Percentiles rank a stretch among this genome's conserved stretches.
These are phyloP conservation scores for Lonchura striata DNA, from an alignment of 2,113 vertebrate genomes.

Conservation along the genomic window DNA sequence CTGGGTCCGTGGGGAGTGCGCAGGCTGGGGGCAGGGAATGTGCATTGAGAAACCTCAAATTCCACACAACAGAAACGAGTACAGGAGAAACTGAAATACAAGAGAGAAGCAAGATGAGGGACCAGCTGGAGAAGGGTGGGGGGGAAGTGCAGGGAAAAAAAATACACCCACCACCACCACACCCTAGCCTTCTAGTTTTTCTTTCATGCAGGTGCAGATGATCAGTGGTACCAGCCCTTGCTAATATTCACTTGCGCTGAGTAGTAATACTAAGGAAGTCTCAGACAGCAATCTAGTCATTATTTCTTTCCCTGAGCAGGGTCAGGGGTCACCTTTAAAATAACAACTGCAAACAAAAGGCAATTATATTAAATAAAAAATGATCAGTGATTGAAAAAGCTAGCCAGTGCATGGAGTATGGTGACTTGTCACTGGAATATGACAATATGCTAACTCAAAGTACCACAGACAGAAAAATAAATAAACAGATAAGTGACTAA, in stretches of 20 bases:
- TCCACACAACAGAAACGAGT: slow-evolving; percentile 47
- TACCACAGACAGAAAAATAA: slow-evolving; percentile 4
- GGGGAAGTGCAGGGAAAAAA: not conserved
- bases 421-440: not conserved
- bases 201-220: slow-evolving; percentile 37
- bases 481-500: not conserved
- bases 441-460: slow-evolving; percentile 7
- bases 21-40: slow-evolving; percentile 40
- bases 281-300: not conserved
- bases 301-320: slow-evolving; percentile 16
- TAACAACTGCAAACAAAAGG: slow-evolving; percentile 7
- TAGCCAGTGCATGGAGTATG: not conserved
- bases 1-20: slow-evolving; percentile 37
- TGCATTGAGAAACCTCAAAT: slow-evolving; percentile 61
- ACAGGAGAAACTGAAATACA: slow-evolving; percentile 54
- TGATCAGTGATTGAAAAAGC: not conserved
- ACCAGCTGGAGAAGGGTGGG: slow-evolving; percentile 20
- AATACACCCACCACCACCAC: slow-evolving; percentile 16
- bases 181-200: not conserved
- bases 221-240: slow-evolving; percentile 11
- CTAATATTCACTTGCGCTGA: slow-evolving; percentile 8
- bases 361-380: slow-evolving; percentile 37
- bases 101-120: slow-evolving; percentile 37
- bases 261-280: not conserved
- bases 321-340: slow-evolving; percentile 44